Evolutionary conservation across 2,888 invertebrate species (phyloP), one percentile per base, ranked within the genome.

Genomic region (Hydriomena furcata): DNA sequence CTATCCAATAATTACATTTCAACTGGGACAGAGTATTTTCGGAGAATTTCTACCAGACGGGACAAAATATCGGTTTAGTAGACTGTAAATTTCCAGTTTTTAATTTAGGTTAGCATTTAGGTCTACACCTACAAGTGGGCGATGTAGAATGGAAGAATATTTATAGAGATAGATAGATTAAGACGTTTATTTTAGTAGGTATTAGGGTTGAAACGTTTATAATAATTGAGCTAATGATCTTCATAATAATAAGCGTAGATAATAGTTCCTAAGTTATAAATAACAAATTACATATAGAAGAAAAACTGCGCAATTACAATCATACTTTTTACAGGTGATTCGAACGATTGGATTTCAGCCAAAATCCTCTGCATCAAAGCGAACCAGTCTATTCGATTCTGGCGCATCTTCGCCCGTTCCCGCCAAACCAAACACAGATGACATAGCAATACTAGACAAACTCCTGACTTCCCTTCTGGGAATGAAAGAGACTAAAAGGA

Each of bases 371-470:
- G 65, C 68, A 3, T 82, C 88, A 0, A 60, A 74, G 37, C 66
- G 77, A 20, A 81, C 85, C 0, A 87, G 84, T 55, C 61, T 72
- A 24, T 55, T 79, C 8, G 71, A 79, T 36, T 82, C 87, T 1
- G 80, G 79, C 1, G 65, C 68, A 11, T 68, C 79, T 7, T 79
- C 89, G 4, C 82, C 86, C 12, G 55, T 52, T 8, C 63, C 60
- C 34, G 40, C 69, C 52, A 76, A 68, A 52, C 58, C 92, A 0
- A 91, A 84, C 59, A 67, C 84, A 5, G 92, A 92, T 51, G 94
- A 94, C 61, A 91, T 94, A 24, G 93, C 91, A 20, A 91, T 92
- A 1, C 75, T 94, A 36, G 94, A 94, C 66, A 92, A 93, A 68
- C 82, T 94, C 11, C 87, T 94, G 7, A 92, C 92, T 13, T 92